Percentiles rank a stretch among this genome's conserved stretches.
These are phyloP conservation scores for Scrobipalpa atriplicella DNA, from an alignment of 2,888 invertebrate genomes.

Conservation along the genomic window DNA sequence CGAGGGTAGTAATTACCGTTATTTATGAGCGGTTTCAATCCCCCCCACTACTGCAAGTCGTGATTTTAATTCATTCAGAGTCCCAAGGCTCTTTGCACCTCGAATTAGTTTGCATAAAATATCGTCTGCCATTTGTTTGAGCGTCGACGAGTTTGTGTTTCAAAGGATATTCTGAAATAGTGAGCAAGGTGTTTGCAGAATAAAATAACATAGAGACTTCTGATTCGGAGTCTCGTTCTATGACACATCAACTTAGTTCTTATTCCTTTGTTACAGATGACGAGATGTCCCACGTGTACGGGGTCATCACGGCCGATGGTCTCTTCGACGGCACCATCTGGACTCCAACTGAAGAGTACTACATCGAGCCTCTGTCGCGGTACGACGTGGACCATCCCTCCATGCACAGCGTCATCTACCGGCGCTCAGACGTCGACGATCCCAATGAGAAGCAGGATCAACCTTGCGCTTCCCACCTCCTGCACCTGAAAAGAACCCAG, in stretches of 20 bases:
- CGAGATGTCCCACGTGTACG: constrained; percentile 91
- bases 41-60: constrained; percentile 73
- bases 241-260: background rate
- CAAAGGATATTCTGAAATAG: constrained; percentile 50
- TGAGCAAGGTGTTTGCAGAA: constrained; percentile 13
- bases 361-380: constrained; percentile 90
- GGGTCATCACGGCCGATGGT: constrained; percentile 93
- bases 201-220: background rate
- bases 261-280: constrained; percentile 86
- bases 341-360: constrained; percentile 90
- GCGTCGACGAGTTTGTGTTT: constrained; percentile 56
- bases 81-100: constrained; percentile 74
- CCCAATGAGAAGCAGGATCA: constrained; percentile 63
- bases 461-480: constrained; percentile 84
- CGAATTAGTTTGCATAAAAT: constrained; percentile 78
- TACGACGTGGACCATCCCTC: constrained; percentile 82
- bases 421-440: constrained; percentile 88
- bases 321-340: constrained; percentile 95
- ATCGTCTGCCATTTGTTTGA: constrained; percentile 69
- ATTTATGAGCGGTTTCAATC: constrained; percentile 77
- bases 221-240: background rate
- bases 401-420: constrained; percentile 93
- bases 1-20: constrained; percentile 68
- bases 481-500: constrained; percentile 75
- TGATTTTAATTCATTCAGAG: constrained; percentile 77